phyloP scores from a whole-genome alignment of 1,140 invertebrate species.

The Lucilia cuprina region DNA sequence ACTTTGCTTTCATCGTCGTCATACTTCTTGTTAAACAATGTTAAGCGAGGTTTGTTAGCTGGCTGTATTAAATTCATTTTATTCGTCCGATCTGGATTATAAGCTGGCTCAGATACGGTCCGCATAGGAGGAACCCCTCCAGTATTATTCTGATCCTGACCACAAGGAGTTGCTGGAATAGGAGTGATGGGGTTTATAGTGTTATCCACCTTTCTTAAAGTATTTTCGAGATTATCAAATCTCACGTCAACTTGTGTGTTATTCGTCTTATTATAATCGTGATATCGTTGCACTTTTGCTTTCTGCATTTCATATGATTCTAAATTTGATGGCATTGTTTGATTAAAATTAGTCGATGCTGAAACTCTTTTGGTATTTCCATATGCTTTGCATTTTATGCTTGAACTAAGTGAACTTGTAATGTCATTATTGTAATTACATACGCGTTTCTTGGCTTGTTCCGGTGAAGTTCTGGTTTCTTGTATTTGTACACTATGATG shows the following conservation, averaged over 20 bases:
- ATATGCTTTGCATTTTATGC: conserved; percentile 50
- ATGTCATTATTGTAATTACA: conserved; percentile 59
- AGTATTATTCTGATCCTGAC: background rate
- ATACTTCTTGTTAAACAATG: conserved; percentile 53
- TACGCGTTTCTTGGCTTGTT: conserved; percentile 54
- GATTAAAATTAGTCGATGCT: background rate
- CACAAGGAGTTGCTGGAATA: conserved; percentile 41
- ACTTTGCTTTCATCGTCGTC: conserved; percentile 15
- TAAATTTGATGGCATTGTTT: background rate
- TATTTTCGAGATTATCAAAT: conserved; percentile 40
- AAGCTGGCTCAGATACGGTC: background rate
- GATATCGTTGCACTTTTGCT: conserved; percentile 52
- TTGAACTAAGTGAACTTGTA: conserved; percentile 57
- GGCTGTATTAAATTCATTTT: background rate
- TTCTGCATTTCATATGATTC: conserved; percentile 44
- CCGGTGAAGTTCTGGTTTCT: conserved; percentile 43
- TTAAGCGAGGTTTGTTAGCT: conserved; percentile 49
- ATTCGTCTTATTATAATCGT: background rate
- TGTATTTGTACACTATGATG: conserved; percentile 24
- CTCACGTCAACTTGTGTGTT: conserved; percentile 24
- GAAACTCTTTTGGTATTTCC: conserved; percentile 34
- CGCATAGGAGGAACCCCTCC: background rate
- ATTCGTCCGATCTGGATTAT: background rate
- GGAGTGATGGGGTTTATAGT: conserved; percentile 42
- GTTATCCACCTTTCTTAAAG: conserved; percentile 38